Evolutionary conservation across 2,888 invertebrate genomes (phyloP).

Genomic region (Stenchaetothrips biformis): DNA sequence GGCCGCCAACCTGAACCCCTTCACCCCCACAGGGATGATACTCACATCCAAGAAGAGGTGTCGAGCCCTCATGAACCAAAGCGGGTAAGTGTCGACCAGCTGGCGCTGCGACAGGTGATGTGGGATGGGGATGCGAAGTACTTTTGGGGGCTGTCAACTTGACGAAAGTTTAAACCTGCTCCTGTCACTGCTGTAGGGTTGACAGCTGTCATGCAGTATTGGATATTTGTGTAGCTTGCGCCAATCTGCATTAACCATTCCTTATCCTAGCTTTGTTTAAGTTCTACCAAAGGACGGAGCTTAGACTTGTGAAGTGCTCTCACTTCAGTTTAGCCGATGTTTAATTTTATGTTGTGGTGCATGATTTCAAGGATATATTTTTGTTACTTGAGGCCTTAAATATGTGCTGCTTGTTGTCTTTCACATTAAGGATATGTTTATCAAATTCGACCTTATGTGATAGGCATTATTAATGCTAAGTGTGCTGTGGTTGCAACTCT

Average conservation of each 20-base stretch:
- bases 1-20: conserved; percentile 77
- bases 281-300: not conserved
- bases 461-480: not conserved
- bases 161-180: not conserved
- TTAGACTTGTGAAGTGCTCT: no score
- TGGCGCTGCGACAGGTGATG: not conserved
- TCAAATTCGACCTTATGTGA: not conserved
- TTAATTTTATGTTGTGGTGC: no score
- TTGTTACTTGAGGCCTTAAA: no score
- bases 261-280: no score
- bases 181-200: not conserved
- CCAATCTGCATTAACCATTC: not conserved
- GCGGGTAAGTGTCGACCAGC: not conserved
- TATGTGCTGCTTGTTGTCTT: not conserved
- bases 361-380: no score
- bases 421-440: not conserved
- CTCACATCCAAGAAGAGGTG: conserved; percentile 64
- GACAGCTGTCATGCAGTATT: not conserved
- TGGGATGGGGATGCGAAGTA: not conserved
- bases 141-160: no score
- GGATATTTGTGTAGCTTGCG: not conserved
- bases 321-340: no score
- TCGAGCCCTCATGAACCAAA: conserved; percentile 48
- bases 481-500: no score
- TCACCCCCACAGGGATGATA: conserved; percentile 69